Evolutionary conservation across 2,113 vertebrate species (phyloP).

Genomic region (Orthonyx spaldingii): DNA sequence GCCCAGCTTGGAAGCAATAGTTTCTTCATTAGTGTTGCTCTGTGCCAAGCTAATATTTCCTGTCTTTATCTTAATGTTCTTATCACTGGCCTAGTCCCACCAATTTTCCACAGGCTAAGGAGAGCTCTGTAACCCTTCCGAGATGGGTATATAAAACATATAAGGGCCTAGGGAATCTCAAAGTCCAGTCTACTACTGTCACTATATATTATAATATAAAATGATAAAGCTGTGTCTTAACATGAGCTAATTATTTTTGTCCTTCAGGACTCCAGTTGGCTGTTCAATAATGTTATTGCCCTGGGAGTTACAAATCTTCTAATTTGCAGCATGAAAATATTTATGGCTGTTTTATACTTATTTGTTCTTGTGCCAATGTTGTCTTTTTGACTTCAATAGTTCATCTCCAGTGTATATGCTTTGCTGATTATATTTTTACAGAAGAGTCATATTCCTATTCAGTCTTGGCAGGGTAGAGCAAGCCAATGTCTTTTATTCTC

Average conservation of each 20-base stretch:
- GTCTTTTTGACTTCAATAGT: constrained; percentile 42
- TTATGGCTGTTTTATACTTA: constrained; percentile 33
- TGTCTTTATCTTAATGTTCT: not conserved
- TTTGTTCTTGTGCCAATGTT: constrained; percentile 40
- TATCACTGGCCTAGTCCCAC: not conserved
- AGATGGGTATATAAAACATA: not conserved
- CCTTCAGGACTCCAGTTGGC: constrained; percentile 49
- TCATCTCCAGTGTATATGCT: constrained; percentile 13
- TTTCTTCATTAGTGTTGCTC: not conserved
- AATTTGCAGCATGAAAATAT: constrained; percentile 52
- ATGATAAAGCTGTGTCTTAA: constrained; percentile 56
- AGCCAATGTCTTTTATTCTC: not conserved
- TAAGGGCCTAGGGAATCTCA: not conserved
- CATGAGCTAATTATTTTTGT: constrained; percentile 61
- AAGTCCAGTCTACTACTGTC: constrained; percentile 29
- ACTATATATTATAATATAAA: constrained; percentile 37
- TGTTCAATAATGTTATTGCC: constrained; percentile 47
- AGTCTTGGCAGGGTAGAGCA: not conserved
- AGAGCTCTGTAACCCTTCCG: not conserved
- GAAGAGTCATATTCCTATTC: not conserved
- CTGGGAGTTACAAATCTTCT: constrained; percentile 55
- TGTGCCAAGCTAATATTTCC: not conserved
- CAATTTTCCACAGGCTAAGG: not conserved
- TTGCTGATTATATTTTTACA: not conserved
- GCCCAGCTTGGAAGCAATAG: not conserved